A percentile compares a stretch with the other conserved stretches of the same genome.
These are phyloP conservation scores for Agrochola litura DNA, from an alignment of 2,888 invertebrate species.

Conservation along the genomic window DNA sequence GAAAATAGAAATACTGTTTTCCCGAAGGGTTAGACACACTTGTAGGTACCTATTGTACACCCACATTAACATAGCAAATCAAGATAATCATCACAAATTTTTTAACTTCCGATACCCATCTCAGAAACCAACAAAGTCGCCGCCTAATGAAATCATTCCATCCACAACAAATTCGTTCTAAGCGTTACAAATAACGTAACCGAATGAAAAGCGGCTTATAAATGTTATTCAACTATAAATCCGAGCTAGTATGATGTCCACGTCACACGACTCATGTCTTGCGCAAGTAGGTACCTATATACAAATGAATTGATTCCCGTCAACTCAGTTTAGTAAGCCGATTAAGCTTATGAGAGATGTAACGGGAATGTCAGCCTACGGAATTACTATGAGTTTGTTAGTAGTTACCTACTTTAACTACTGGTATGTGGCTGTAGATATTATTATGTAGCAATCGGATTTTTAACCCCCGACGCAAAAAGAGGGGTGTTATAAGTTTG, in stretches of 20 bases:
- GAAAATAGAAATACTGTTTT: too few species aligned
- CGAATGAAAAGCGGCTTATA: constrained; percentile 80
- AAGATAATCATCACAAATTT: constrained; percentile 14
- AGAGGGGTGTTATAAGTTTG: too few species aligned
- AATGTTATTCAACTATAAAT: constrained; percentile 75
- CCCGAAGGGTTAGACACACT: too few species aligned
- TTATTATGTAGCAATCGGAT: background rate
- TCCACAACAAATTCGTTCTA: constrained; percentile 60
- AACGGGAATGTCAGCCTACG: constrained; percentile 73
- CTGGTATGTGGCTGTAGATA: background rate
- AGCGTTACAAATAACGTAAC: constrained; percentile 76
- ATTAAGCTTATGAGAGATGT: constrained; percentile 84
- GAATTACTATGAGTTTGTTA: constrained; percentile 59
- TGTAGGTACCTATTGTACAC: too few species aligned
- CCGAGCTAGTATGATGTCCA: constrained; percentile 62
- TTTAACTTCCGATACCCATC: constrained; percentile 31
- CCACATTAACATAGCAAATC: constrained; percentile 7
- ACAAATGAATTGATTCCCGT: constrained; percentile 83
- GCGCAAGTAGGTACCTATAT: constrained; percentile 73
- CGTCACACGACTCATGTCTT: constrained; percentile 71
- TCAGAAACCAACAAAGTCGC: constrained; percentile 53
- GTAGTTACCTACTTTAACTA: constrained; percentile 12
- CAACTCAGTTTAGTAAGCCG: constrained; percentile 83
- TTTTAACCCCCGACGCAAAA: background rate
- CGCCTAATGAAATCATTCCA: constrained; percentile 55